Percentiles rank a stretch among this genome's conserved stretches.
phyloP scores from a whole-genome alignment of 2,888 invertebrate species.

The Drosophila cracens region DNA sequence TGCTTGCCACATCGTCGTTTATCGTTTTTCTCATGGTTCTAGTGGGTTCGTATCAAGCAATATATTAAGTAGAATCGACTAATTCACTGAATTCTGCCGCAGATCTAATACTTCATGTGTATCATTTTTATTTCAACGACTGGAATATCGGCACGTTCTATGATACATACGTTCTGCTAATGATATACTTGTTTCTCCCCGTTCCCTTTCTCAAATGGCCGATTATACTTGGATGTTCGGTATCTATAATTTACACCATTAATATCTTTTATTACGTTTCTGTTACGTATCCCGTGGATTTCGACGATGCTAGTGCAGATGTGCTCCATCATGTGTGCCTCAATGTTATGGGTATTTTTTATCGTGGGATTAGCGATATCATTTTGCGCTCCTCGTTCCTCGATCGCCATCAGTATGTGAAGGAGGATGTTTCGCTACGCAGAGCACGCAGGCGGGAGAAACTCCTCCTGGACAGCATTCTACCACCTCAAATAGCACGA shows the following conservation, averaged over 20 bases:
- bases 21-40: constrained; percentile 13
- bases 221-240: constrained; percentile 17
- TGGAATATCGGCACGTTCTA: constrained; percentile 30
- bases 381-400: constrained; percentile 61
- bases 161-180: constrained; percentile 48
- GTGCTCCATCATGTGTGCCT: constrained; percentile 31
- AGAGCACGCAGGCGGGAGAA: constrained; percentile 46
- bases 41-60: constrained; percentile 29
- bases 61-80: background rate
- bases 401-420: constrained; percentile 58
- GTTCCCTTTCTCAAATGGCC: constrained; percentile 33
- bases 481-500: constrained; percentile 93
- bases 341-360: constrained; percentile 54
- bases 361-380: constrained; percentile 51
- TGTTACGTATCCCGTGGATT: background rate
- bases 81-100: background rate
- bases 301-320: constrained; percentile 5
- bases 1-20: constrained; percentile 30
- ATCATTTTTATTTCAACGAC: constrained; percentile 26
- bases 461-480: constrained; percentile 91
- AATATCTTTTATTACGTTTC: background rate
- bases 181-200: constrained; percentile 58
- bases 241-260: background rate
- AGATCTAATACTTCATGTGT: constrained; percentile 14
- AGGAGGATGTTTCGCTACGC: constrained; percentile 40